A percentile compares a stretch with the other conserved stretches of the same genome.
Conservation (phyloP, 1,140 invertebrate species). For the Anoplophora glabripennis region DNA sequence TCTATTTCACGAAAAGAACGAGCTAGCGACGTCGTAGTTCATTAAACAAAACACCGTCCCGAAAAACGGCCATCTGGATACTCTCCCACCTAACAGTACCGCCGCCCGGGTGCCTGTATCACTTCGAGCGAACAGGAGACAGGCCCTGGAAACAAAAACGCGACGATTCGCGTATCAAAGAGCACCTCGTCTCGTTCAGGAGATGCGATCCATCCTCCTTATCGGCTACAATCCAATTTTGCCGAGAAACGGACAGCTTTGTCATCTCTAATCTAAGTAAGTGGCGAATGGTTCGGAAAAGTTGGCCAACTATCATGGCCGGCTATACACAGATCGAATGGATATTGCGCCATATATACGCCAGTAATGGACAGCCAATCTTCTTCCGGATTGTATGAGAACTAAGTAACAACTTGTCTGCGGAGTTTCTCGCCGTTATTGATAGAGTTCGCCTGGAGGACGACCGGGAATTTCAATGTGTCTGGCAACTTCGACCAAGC, state of each 20-base stretch:
- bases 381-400: constrained; percentile 16
- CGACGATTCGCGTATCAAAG: not conserved
- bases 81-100: too few species aligned
- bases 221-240: constrained; percentile 29
- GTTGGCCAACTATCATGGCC: constrained; percentile 18
- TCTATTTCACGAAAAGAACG: too few species aligned
- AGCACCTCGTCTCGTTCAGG: not conserved
- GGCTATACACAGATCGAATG: constrained; percentile 15
- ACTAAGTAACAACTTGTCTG: constrained; percentile 20
- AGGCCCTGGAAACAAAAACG: not conserved
- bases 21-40: too few species aligned
- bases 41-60: too few species aligned
- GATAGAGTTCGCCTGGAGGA: too few species aligned
- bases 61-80: too few species aligned
- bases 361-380: constrained; percentile 22
- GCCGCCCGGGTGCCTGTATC: too few species aligned
- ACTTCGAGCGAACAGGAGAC: too few species aligned
- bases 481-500: too few species aligned
- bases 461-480: too few species aligned
- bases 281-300: constrained; percentile 31
- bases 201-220: constrained; percentile 19
- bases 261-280: constrained; percentile 30
- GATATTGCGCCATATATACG: constrained; percentile 25
- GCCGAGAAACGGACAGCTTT: constrained; percentile 23
- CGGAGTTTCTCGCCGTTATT: too few species aligned